Evolutionary conservation across 2,888 invertebrate genomes (phyloP), one percentile per base, ranked within the genome.

Genomic region (Selenia dentaria): DNA sequence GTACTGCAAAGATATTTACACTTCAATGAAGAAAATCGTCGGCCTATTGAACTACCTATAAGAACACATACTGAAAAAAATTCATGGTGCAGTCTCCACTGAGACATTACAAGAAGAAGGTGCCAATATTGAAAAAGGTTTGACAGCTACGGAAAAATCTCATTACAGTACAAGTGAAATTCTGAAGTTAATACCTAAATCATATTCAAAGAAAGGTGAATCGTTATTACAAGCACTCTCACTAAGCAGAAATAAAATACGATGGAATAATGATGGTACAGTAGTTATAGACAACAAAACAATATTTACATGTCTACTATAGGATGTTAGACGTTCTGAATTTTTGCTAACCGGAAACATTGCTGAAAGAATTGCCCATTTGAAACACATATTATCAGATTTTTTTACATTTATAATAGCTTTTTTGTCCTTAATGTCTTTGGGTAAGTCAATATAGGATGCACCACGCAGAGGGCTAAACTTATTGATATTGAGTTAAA

Each of bases 1-100:
- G 44, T 47, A 22, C 14, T 65, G 14, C 61, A 58, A 40, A 50
- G 62, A 46, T 65, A 57, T 42, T 37, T 62, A 28, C 40, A 62
- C 32, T 59, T 62, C 27, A 43, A 25, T 22, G 45, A 40, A 25
- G 26, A 57, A 53, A 51, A 48, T 26, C 45, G 60, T 1, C 46
- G 11, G 36, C 46, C 46, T n/a, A 6, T 46, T 11, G n/a, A 40
- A 36, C 16, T 46, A 14, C 36, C 46, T 1, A 10, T 41, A 28
- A 18, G 37, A 5, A 12, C 37, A n/a, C 2, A 29, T 16, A 37
- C 4, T 36, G 11, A 16, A 12, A 28, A 22, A 4, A 12, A 3
- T 12, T 40, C 25, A 27, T 4, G 32, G 40, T 36, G 0, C 27
- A 46, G 40, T 46, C 18, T 6, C 31, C 29, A 16, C 13, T 20